Evolutionary conservation across 2,888 invertebrate species (phyloP).

Genomic region (Noctua janthe): DNA sequence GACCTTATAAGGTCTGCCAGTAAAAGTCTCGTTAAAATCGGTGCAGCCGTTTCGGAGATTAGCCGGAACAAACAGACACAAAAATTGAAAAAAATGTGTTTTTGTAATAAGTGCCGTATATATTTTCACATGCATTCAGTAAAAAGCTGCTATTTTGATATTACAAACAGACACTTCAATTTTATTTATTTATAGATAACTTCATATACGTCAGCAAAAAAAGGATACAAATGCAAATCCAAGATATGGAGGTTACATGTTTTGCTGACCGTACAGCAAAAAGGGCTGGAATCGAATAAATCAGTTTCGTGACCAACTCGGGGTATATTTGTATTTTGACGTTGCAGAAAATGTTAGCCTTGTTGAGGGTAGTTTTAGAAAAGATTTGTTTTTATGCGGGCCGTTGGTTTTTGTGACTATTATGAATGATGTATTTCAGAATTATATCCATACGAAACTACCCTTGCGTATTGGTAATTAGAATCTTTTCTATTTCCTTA

Average conservation of each 20-base stretch:
- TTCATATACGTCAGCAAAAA: slow-evolving; percentile 63
- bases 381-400: slow-evolving; percentile 2
- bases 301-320: slow-evolving; percentile 54
- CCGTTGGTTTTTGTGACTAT: background rate
- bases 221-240: slow-evolving; percentile 68
- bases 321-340: slow-evolving; percentile 56
- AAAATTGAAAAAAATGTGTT: no score
- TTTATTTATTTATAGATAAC: slow-evolving; percentile 24
- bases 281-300: slow-evolving; percentile 66
- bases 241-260: slow-evolving; percentile 60
- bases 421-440: background rate
- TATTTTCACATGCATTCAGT: no score
- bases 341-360: slow-evolving; percentile 41
- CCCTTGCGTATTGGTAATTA: background rate
- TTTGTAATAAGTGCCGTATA: no score
- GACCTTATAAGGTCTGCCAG: no score
- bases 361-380: slow-evolving; percentile 34
- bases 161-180: no score
- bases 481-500: background rate
- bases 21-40: no score
- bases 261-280: slow-evolving; percentile 69
- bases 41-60: no score
- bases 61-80: no score
- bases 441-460: background rate
- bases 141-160: no score